phyloP scores from a whole-genome alignment of 2,888 invertebrate species.

The Thyatira batis region DNA sequence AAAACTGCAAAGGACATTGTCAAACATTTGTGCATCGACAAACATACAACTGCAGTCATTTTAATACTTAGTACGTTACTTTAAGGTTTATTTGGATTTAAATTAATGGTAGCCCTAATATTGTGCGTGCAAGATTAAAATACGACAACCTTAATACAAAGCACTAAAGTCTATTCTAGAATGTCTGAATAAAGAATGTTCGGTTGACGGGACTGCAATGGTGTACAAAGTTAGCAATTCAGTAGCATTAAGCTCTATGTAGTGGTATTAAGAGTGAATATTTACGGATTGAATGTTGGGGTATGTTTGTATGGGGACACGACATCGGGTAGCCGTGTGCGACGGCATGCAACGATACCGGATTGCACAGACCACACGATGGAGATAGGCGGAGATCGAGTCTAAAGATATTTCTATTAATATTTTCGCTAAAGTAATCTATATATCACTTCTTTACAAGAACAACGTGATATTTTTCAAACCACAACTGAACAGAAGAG shows the following conservation, averaged over 20 bases:
- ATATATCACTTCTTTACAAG: no score
- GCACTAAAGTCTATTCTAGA: slow-evolving; percentile 13
- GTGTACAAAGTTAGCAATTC: slow-evolving; percentile 17
- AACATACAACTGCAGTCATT: slow-evolving; percentile 25
- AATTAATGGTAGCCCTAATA: not conserved
- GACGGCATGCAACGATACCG: slow-evolving; percentile 72
- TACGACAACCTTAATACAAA: slow-evolving; percentile 7
- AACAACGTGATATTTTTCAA: no score
- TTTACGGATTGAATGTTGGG: slow-evolving; percentile 8
- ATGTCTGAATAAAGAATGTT: slow-evolving; percentile 5
- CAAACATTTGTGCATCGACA: slow-evolving; percentile 10
- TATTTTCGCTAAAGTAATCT: not conserved
- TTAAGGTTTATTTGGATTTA: slow-evolving; percentile 23
- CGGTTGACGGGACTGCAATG: slow-evolving; percentile 19
- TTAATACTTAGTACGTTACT: slow-evolving; percentile 25
- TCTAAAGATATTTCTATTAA: not conserved
- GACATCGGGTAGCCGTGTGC: slow-evolving; percentile 70
- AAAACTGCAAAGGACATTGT: slow-evolving; percentile 5
- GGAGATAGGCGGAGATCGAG: slow-evolving; percentile 23
- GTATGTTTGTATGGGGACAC: slow-evolving; percentile 39
- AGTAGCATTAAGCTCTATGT: slow-evolving; percentile 5
- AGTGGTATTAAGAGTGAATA: slow-evolving; percentile 14
- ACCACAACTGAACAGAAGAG: no score
- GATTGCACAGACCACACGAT: slow-evolving; percentile 45
- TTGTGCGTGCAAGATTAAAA: not conserved